phyloP scores from a whole-genome alignment of 2,888 invertebrate species.

The Drosophila dives region DNA sequence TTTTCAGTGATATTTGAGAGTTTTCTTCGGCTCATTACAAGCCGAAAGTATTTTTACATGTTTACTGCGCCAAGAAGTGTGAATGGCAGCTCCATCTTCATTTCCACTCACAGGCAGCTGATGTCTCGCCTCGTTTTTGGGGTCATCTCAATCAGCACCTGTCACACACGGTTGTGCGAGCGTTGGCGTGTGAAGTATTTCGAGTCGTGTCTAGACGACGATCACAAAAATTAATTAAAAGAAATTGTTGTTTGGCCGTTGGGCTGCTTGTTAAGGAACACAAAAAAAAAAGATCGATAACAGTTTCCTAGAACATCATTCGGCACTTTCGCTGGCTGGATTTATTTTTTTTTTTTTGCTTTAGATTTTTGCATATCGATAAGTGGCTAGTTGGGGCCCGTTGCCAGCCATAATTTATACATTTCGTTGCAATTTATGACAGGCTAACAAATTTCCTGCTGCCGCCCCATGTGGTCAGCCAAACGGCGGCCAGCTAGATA shows the following conservation, averaged over 20 bases:
- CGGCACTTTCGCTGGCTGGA: constrained; percentile 66
- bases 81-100: constrained; percentile 46
- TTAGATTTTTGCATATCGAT: constrained; percentile 63
- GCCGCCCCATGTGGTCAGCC: constrained; percentile 68
- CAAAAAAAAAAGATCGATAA: background rate
- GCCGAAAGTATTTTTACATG: constrained; percentile 22
- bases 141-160: constrained; percentile 79
- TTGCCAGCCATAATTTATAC: constrained; percentile 74
- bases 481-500: constrained; percentile 55
- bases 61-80: constrained; percentile 49
- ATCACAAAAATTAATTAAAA: constrained; percentile 71
- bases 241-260: constrained; percentile 61
- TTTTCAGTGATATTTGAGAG: constrained; percentile 17
- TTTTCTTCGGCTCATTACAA: constrained; percentile 7
- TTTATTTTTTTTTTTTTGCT: background rate
- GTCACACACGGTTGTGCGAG: constrained; percentile 62
- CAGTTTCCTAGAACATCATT: constrained; percentile 56
- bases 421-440: constrained; percentile 75
- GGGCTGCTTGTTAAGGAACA: constrained; percentile 13
- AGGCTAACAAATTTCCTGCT: constrained; percentile 77
- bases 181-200: constrained; percentile 70
- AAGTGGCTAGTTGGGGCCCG: constrained; percentile 44
- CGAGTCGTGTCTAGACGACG: constrained; percentile 52
- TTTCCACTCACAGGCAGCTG: constrained; percentile 30
- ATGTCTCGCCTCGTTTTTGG: constrained; percentile 59